Percentiles rank a stretch among this genome's conserved stretches.
Evolutionary conservation across 2,888 invertebrate species (phyloP).

Genomic region (Celastrina argiolus): DNA sequence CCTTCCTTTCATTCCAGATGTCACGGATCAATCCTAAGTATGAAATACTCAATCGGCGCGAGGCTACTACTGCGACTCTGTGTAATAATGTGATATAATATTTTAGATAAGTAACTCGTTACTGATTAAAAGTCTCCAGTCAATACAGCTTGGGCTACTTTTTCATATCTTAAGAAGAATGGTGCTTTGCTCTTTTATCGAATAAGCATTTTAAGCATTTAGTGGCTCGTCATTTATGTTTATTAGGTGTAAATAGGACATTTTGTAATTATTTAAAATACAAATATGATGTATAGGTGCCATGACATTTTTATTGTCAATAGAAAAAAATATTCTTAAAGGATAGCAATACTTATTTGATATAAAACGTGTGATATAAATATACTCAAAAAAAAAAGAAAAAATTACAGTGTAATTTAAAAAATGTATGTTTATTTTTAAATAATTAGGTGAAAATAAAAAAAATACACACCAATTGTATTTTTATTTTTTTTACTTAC

Average conservation of each 20-base stretch:
- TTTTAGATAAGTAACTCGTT: neutral
- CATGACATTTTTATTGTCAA: conserved; percentile 42
- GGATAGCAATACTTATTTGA: conserved; percentile 2
- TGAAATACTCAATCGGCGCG: conserved; percentile 8
- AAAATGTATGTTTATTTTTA: conserved; percentile 30
- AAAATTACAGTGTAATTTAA: conserved; percentile 12
- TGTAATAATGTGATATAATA: conserved; percentile 16
- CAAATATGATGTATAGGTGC: conserved; percentile 48
- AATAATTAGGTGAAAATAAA: conserved; percentile 30
- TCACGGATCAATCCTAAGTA: conserved; percentile 31
- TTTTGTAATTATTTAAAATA: conserved; percentile 37
- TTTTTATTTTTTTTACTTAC: conserved; percentile 39
- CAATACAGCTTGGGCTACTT: conserved; percentile 15
- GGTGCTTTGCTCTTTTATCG: conserved; percentile 55
- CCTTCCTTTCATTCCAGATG: conserved; percentile 33
- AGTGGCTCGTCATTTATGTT: conserved; percentile 46
- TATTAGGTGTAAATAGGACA: conserved; percentile 48
- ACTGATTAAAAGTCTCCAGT: conserved; percentile 2
- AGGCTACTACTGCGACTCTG: neutral
- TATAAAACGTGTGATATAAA: conserved; percentile 22
- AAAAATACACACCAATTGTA: conserved; percentile 28
- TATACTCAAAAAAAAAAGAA: conserved; percentile 15
- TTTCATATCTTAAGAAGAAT: conserved; percentile 34
- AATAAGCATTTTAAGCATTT: conserved; percentile 74
- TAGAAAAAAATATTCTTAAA: neutral